Percentiles rank a stretch among this genome's conserved stretches.
These are phyloP conservation scores for Parasteatoda tepidariorum DNA, from an alignment of 1,140 invertebrate genomes.

Conservation along the genomic window DNA sequence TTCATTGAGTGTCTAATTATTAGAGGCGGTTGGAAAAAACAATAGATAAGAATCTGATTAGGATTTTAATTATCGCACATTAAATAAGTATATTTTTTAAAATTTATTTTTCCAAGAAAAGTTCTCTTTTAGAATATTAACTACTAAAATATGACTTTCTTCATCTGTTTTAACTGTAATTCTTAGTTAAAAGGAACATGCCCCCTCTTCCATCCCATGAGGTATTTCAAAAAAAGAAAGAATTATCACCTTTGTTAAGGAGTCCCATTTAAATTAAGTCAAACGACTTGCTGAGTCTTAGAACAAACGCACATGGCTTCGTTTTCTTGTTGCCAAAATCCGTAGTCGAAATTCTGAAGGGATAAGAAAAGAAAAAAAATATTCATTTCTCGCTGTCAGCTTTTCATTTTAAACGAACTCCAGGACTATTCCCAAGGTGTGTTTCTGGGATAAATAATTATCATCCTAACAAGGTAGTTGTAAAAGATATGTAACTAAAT, in stretches of 20 bases:
- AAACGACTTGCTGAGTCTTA: neutral
- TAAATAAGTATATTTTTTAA: too few relatives aligned
- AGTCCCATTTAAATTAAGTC: neutral
- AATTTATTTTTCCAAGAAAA: too few relatives aligned
- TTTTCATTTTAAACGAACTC: slow-evolving; percentile 38
- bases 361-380: neutral
- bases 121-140: too few relatives aligned
- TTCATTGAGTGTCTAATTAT: too few relatives aligned
- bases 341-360: neutral
- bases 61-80: too few relatives aligned
- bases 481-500: neutral
- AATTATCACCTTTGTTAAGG: slow-evolving; percentile 6
- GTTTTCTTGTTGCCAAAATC: slow-evolving; percentile 15
- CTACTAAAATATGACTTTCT: too few relatives aligned
- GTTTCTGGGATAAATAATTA: neutral
- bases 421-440: neutral
- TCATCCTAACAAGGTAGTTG: neutral
- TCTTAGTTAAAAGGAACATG: too few relatives aligned
- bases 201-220: too few relatives aligned
- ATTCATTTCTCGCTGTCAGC: slow-evolving; percentile 26
- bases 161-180: too few relatives aligned
- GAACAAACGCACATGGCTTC: neutral
- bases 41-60: too few relatives aligned
- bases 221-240: neutral
- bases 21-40: too few relatives aligned